Evolutionary conservation across 1,140 invertebrate genomes (phyloP).

Genomic region (Planococcus citri): DNA sequence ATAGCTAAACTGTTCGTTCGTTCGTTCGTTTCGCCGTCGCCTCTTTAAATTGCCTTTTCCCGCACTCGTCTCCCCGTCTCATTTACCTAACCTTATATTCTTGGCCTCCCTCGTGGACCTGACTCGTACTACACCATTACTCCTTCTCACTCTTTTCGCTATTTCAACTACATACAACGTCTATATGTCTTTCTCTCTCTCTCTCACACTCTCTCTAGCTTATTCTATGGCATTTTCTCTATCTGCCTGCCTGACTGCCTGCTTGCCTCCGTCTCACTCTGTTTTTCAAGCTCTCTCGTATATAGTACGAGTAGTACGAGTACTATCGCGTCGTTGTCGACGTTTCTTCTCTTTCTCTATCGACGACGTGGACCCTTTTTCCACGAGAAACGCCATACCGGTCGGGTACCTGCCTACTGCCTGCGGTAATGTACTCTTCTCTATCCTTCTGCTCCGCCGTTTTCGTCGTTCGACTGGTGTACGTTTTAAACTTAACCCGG

Average conservation of each 20-base stretch:
- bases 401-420: conserved; percentile 19
- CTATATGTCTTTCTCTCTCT: no score
- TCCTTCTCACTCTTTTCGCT: no score
- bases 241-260: no score
- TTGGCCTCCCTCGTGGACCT: conserved; percentile 16
- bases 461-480: not conserved
- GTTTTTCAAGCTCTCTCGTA: no score
- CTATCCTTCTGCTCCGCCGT: not conserved
- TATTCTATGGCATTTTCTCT: no score
- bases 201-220: no score
- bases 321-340: not conserved
- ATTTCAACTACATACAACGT: no score
- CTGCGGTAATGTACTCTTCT: conserved; percentile 20
- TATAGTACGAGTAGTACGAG: no score
- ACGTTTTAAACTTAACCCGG: conserved; percentile 17
- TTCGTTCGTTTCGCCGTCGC: conserved; percentile 18
- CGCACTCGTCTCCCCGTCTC: not conserved
- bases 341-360: not conserved
- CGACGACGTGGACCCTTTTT: conserved; percentile 17
- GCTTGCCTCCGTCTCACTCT: no score
- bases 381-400: conserved; percentile 13
- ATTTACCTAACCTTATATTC: conserved; percentile 9
- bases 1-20: conserved; percentile 19
- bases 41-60: conserved; percentile 20
- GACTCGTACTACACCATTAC: no score